These are phyloP conservation scores for Epinephelus cyanopodus DNA, from an alignment of 2,113 vertebrate genomes.

Conservation along the genomic window DNA sequence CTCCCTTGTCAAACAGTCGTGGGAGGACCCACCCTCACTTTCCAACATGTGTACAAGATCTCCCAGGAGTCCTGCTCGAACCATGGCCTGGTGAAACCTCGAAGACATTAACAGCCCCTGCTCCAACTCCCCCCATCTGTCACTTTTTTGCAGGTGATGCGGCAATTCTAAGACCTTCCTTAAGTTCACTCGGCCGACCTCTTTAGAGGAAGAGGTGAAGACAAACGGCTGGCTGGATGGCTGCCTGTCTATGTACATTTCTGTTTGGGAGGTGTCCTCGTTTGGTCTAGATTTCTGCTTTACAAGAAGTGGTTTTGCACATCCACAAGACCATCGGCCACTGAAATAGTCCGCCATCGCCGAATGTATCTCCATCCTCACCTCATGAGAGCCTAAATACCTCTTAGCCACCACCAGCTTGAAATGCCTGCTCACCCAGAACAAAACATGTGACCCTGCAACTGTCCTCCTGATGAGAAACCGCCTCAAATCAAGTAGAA, in stretches of 20 bases:
- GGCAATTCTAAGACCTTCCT: constrained; percentile 83
- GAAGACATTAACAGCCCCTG: constrained; percentile 72
- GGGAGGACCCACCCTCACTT: constrained; percentile 22
- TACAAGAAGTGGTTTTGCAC: constrained; percentile 64
- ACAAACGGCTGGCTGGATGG: constrained; percentile 78
- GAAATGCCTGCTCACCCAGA: constrained; percentile 85
- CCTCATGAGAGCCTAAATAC: constrained; percentile 73
- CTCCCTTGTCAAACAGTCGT: constrained; percentile 67
- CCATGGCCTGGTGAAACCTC: constrained; percentile 81
- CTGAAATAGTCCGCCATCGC: constrained; percentile 82
- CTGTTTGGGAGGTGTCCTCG: constrained; percentile 1
- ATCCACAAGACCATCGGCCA: constrained; percentile 70
- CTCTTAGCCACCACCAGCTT: constrained; percentile 73
- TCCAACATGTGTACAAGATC: constrained; percentile 80
- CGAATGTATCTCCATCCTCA: constrained; percentile 68
- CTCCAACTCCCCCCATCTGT: constrained; percentile 75
- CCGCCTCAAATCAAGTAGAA: constrained; percentile 80
- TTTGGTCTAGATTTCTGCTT: constrained; percentile 6
- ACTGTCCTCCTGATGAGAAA: constrained; percentile 76
- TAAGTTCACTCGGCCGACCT: constrained; percentile 55
- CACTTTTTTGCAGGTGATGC: constrained; percentile 81
- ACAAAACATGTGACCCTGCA: constrained; percentile 72
- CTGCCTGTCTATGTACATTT: constrained; percentile 67
- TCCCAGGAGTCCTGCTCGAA: constrained; percentile 71
- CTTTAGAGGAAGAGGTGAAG: constrained; percentile 49